Conservation (phyloP, 2,113 vertebrate genomes). For the Muntiacus muntjak region DNA sequence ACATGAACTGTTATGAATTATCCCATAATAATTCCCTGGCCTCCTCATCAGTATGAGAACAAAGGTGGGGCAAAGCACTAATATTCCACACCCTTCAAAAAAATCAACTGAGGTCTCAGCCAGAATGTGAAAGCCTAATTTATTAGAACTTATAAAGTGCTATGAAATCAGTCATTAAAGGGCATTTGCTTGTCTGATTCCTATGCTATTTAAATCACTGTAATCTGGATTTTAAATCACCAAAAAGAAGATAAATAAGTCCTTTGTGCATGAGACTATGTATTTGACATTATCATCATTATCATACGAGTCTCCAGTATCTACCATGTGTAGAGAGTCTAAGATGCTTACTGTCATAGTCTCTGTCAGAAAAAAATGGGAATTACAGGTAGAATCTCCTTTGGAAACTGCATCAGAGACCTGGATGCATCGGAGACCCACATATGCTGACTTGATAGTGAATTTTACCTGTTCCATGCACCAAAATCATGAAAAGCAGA, state of each 20-base stretch:
- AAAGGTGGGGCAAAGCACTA: neutral
- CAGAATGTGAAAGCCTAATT: constrained; percentile 55
- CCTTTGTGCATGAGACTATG: neutral
- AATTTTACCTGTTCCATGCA: neutral
- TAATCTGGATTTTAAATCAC: neutral
- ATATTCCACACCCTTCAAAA: neutral
- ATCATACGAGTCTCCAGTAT: neutral
- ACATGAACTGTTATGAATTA: neutral
- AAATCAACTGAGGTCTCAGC: neutral
- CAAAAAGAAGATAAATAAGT: neutral
- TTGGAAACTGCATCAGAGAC: neutral
- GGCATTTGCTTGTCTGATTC: neutral
- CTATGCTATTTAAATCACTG: neutral
- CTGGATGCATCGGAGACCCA: too few relatives aligned
- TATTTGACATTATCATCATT: neutral
- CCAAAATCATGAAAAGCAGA: neutral
- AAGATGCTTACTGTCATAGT: neutral
- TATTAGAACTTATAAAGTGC: constrained; percentile 66
- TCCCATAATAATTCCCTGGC: neutral
- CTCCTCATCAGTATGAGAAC: neutral
- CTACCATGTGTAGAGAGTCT: neutral
- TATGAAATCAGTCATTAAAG: constrained; percentile 51
- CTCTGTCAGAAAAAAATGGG: neutral
- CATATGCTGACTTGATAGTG: neutral
- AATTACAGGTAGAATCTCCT: neutral